Evolutionary conservation across 2,797 vertebrate species (phyloP).

Genomic region (Melanogrammus aeglefinus): DNA sequence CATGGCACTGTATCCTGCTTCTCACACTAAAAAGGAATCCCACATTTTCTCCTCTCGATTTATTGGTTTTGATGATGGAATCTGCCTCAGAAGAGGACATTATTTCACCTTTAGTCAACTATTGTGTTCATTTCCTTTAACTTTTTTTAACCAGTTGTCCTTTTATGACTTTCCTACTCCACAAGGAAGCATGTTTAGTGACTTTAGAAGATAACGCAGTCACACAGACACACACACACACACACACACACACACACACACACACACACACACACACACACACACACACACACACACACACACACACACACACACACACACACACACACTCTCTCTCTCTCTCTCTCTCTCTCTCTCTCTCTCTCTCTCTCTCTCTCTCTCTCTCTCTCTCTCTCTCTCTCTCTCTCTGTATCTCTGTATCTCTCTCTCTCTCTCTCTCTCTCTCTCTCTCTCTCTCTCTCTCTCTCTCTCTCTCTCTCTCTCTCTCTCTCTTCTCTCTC

Average conservation of each 20-base stretch:
- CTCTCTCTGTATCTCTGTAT: too few species aligned
- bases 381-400: too few species aligned
- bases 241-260: neutral
- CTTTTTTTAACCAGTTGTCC: conserved; percentile 59
- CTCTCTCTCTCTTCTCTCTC: too few species aligned
- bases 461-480: too few species aligned
- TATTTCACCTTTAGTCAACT: conserved; percentile 56
- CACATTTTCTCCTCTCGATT: conserved; percentile 31
- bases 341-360: too few species aligned
- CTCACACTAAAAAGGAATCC: conserved; percentile 3
- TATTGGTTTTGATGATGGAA: conserved; percentile 55
- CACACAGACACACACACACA: neutral
- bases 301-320: too few species aligned
- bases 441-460: too few species aligned
- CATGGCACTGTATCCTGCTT: neutral
- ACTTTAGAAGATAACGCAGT: neutral
- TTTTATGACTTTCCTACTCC: conserved; percentile 52
- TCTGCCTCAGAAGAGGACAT: conserved; percentile 49
- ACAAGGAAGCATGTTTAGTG: neutral
- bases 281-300: too few species aligned
- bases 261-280: too few species aligned
- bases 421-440: too few species aligned
- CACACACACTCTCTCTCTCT: too few species aligned
- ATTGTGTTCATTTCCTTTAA: conserved; percentile 72
- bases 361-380: too few species aligned